Evolutionary conservation across 2,797 vertebrate genomes (phyloP), one percentile per base, ranked within the genome.

Genomic region (Pangasius djambal): DNA sequence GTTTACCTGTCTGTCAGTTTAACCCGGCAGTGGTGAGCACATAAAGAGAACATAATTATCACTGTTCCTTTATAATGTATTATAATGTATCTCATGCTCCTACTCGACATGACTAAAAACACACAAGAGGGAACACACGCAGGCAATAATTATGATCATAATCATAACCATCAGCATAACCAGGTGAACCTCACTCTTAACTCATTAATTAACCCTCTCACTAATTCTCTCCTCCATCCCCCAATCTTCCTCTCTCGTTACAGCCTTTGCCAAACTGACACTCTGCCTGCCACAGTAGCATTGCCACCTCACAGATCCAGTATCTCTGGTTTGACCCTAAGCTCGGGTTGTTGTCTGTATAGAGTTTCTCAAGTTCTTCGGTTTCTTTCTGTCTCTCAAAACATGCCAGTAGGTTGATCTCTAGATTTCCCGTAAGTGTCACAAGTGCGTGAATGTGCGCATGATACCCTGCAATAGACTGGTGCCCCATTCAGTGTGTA

Each of bases 351-450:
- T 48, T 83, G 83, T 72, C 83, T 55, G 50, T 78, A 79, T 78
- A 79, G 44, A n/a, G n/a, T 79, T 79, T 87, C 57, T 78, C 67
- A 31, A 15, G 20, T 55, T 85, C 83, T 85, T 85, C 12, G 8
- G 67, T 85, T 85, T 70, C 83, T 72, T 70, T 16, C 48, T 65
- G 82, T 40, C 25, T n/a, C 25, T 65, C 15, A 65, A 44, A 83
- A n/a, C 25, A 37, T 55, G 10, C 50, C 44, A 55, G 48, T 25
- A 69, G 63, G 63, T 22, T 34, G 83, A 70, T 37, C 65, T 85
- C 6, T 34, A 85, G 25, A 28, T 83, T 83, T 83, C 34, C 40
- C 18, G n/a, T 5, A 82, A 40, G 20, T 37, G 82, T 83, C 61
- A 83, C 8, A 0, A 52, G 83, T 70, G 83, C 52, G n/a, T 34